Conservation (phyloP, 2,113 vertebrate genomes). For the Cynocephalus volans region DNA sequence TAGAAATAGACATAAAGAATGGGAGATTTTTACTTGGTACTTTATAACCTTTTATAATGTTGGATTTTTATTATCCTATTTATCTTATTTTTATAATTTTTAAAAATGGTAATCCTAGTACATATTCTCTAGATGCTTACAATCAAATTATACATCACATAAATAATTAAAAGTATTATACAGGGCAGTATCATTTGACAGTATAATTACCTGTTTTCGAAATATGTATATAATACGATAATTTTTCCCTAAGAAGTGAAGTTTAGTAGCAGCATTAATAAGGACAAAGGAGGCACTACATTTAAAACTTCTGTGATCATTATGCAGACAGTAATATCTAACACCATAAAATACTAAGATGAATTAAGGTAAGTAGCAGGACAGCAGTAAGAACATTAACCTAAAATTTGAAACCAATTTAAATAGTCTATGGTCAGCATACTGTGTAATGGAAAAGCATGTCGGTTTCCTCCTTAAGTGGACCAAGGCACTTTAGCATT, state of each 20-base stretch:
- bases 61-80: conserved; percentile 61
- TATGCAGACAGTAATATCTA: conserved; percentile 73
- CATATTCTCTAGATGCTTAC: conserved; percentile 33
- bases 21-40: conserved; percentile 50
- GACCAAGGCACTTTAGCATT: conserved; percentile 36
- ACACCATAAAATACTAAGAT: conserved; percentile 75
- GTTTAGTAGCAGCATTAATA: conserved; percentile 63
- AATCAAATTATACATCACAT: conserved; percentile 16
- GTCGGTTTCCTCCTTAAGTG: conserved; percentile 65
- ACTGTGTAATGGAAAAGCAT: conserved; percentile 68
- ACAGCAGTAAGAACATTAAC: conserved; percentile 75
- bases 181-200: background rate
- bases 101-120: conserved; percentile 62
- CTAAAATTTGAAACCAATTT: conserved; percentile 79
- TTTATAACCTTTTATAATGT: conserved; percentile 62
- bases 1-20: background rate
- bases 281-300: conserved; percentile 56
- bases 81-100: conserved; percentile 69
- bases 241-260: conserved; percentile 70
- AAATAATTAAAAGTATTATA: conserved; percentile 56
- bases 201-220: conserved; percentile 69
- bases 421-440: conserved; percentile 75
- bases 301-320: conserved; percentile 74
- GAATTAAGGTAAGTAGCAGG: conserved; percentile 73
- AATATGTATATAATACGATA: conserved; percentile 50